phyloP scores from a whole-genome alignment of 2,797 vertebrate genomes.

The Saxicola maurus region DNA sequence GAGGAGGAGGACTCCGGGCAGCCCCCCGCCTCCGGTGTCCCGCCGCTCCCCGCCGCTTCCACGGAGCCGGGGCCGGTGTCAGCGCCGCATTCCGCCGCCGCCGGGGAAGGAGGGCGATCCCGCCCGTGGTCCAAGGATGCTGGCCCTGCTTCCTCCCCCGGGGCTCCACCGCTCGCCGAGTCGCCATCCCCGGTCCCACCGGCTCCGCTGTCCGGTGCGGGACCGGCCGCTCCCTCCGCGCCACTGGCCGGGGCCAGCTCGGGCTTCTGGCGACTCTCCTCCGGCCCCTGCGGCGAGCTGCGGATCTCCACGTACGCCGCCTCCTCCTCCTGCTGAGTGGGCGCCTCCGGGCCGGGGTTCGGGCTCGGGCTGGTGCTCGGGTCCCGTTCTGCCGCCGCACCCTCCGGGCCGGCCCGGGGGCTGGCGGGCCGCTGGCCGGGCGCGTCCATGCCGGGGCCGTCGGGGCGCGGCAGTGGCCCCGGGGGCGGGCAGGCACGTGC shows the following conservation, averaged over 20 bases:
- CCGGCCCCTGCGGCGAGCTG: neutral
- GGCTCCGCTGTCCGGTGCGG: constrained; percentile 39
- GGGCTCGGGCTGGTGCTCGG: neutral
- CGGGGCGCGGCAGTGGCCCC: constrained; percentile 30
- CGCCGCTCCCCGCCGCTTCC: neutral
- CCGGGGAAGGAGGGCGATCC: neutral
- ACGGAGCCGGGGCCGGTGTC: neutral
- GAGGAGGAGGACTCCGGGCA: constrained; percentile 29
- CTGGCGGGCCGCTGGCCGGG: neutral
- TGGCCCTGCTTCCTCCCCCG: neutral
- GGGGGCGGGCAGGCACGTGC: constrained; percentile 13
- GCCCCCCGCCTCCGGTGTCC: constrained; percentile 10
- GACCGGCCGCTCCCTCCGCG: constrained; percentile 66
- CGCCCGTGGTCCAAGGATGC: neutral
- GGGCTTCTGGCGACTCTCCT: constrained; percentile 64
- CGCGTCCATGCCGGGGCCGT: constrained; percentile 56
- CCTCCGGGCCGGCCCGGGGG: neutral
- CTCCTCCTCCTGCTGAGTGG: neutral
- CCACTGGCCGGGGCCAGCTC: constrained; percentile 73
- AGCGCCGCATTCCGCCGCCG: constrained; percentile 4
- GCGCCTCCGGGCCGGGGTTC: neutral
- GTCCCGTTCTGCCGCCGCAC: neutral
- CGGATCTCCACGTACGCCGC: constrained; percentile 13
- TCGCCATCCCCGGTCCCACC: neutral
- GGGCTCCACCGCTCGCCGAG: neutral